Evolutionary conservation across 2,113 vertebrate species (phyloP).

Genomic region (Prionailurus bengalensis): DNA sequence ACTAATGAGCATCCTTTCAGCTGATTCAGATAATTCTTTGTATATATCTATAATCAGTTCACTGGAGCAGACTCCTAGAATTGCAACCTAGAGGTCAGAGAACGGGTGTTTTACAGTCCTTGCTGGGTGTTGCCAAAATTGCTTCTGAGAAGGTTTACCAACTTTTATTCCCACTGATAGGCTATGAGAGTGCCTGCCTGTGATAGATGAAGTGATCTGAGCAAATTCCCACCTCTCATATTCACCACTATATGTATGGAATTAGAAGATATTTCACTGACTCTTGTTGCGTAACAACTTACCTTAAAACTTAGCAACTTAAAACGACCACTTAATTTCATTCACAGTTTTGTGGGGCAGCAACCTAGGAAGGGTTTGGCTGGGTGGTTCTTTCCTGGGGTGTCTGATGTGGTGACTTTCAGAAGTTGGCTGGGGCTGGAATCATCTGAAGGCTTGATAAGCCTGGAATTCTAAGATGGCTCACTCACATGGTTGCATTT

Average conservation of each 20-base stretch:
- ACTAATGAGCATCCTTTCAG: background rate
- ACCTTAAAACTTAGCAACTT: background rate
- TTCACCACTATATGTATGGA: background rate
- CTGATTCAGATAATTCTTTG: constrained; percentile 20
- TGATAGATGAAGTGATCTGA: background rate
- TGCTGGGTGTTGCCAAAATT: background rate
- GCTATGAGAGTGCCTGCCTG: background rate
- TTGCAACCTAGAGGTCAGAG: background rate
- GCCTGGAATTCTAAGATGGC: background rate
- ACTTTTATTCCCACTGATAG: constrained; percentile 1
- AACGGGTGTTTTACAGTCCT: background rate
- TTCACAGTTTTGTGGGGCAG: background rate
- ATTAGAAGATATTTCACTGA: background rate
- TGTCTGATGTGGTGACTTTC: background rate
- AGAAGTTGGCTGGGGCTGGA: background rate
- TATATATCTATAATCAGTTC: background rate
- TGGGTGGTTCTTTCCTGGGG: background rate
- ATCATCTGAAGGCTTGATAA: background rate
- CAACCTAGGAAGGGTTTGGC: background rate
- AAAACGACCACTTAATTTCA: background rate
- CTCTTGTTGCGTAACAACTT: background rate
- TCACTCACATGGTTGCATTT: background rate
- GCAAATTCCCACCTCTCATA: background rate
- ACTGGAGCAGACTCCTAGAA: background rate
- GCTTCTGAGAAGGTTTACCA: constrained; percentile 5